Conservation (phyloP, 2,797 vertebrate genomes). For the Melopsittacus undulatus region DNA sequence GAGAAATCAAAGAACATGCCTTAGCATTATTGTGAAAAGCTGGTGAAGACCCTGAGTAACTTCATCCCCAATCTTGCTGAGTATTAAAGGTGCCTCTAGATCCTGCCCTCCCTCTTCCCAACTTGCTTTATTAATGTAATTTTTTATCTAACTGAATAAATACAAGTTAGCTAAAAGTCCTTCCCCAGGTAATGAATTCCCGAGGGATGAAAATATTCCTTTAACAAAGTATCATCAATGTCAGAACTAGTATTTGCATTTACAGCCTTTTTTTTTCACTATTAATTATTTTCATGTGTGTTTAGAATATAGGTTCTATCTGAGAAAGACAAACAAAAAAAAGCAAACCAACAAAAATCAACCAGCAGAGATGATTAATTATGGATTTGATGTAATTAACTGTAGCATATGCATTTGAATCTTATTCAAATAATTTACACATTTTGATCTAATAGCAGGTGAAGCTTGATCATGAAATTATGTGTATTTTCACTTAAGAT, state of each 20-base stretch:
- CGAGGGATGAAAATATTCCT: background rate
- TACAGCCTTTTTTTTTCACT: background rate
- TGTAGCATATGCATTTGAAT: background rate
- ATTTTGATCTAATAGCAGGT: background rate
- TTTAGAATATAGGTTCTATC: background rate
- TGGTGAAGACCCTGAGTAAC: background rate
- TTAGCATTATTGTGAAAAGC: background rate
- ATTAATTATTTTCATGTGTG: background rate
- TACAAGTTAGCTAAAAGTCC: background rate
- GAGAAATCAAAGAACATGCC: background rate
- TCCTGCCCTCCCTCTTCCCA: background rate
- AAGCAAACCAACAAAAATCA: background rate
- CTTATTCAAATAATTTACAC: background rate
- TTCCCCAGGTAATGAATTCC: background rate
- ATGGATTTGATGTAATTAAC: background rate
- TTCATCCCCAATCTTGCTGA: background rate
- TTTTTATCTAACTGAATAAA: background rate
- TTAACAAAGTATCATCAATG: background rate
- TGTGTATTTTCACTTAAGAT: background rate
- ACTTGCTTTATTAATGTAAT: background rate
- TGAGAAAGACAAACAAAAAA: background rate
- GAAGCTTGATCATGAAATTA: background rate
- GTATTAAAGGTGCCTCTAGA: background rate
- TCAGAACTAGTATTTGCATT: background rate
- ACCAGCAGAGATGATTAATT: background rate